These are phyloP conservation scores for Solenopsis invicta DNA, from an alignment of 1,140 invertebrate species.

Conservation along the genomic window DNA sequence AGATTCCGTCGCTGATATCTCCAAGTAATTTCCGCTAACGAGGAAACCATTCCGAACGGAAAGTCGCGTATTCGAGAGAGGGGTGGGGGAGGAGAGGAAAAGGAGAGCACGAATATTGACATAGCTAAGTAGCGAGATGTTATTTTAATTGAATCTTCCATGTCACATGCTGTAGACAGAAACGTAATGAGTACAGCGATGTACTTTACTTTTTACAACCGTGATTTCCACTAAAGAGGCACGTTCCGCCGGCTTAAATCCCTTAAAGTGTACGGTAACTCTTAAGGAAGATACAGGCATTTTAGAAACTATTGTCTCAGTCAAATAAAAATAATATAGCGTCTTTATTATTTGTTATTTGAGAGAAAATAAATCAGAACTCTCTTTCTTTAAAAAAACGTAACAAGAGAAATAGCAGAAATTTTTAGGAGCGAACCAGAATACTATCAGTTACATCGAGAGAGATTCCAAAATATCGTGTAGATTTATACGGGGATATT, in stretches of 20 bases:
- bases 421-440: background rate
- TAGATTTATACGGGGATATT: background rate
- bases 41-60: constrained; percentile 61
- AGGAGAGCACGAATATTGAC: constrained; percentile 26
- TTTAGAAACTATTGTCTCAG: background rate
- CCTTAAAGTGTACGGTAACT: background rate
- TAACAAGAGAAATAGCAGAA: background rate
- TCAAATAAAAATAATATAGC: background rate
- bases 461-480: background rate
- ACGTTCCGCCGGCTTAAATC: background rate
- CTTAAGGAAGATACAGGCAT: background rate
- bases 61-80: constrained; percentile 40
- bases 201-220: constrained; percentile 12
- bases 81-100: no score
- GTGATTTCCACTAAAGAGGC: background rate
- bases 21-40: constrained; percentile 64
- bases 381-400: background rate
- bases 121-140: constrained; percentile 28
- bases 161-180: constrained; percentile 17
- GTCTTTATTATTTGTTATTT: background rate
- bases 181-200: constrained; percentile 2
- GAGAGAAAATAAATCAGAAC: background rate
- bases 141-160: constrained; percentile 46
- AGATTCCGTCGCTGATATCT: constrained; percentile 58
- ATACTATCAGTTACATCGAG: background rate